Conservation (phyloP, 2,888 invertebrate species). For the Drosophila picticornis region DNA sequence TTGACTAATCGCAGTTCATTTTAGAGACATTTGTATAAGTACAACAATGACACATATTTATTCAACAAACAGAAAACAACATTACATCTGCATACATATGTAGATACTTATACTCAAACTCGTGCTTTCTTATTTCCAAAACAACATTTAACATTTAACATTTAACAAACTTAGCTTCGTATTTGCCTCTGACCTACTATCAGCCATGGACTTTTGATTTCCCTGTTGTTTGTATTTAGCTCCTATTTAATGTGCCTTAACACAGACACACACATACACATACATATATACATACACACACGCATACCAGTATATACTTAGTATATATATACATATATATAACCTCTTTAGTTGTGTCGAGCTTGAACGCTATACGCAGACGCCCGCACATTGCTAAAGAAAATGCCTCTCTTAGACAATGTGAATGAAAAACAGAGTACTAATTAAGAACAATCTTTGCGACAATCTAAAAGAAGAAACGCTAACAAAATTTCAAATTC, state of each 20-base stretch:
- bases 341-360: constrained; percentile 62
- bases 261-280: constrained; percentile 1
- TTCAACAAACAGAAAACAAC: constrained; percentile 24
- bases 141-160: constrained; percentile 15
- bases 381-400: constrained; percentile 56
- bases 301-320: constrained; percentile 14
- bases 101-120: constrained; percentile 37
- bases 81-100: constrained; percentile 19
- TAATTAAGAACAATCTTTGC: constrained; percentile 60
- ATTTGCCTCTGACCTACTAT: constrained; percentile 69
- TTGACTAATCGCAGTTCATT: constrained; percentile 48
- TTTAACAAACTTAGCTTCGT: constrained; percentile 65
- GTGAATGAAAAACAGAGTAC: constrained; percentile 79
- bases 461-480: constrained; percentile 51
- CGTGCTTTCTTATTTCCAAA: constrained; percentile 66
- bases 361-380: constrained; percentile 55
- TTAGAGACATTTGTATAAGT: constrained; percentile 39
- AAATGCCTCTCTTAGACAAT: constrained; percentile 68
- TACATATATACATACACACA: constrained; percentile 21
- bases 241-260: constrained; percentile 42
- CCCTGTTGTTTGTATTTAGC: constrained; percentile 60
- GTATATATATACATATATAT: constrained; percentile 2
- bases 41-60: constrained; percentile 18
- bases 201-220: constrained; percentile 65
- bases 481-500: constrained; percentile 81